Base-by-base conservation (phyloP, 53 echinoderm and acorn worm genomes). In the Henricia sp. region DNA sequence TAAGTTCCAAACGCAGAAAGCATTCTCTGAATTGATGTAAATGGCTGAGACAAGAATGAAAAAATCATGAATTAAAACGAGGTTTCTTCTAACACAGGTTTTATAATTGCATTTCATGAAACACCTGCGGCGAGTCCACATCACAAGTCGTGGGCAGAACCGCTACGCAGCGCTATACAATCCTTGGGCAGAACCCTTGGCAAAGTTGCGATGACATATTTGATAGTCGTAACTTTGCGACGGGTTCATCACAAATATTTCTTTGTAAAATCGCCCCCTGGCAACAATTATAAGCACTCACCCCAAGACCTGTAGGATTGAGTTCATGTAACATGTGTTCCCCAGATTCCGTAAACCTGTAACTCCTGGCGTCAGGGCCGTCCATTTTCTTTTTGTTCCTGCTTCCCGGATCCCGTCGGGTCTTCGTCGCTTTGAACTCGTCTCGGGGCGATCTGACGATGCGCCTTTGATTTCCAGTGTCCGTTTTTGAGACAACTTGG, bases 301-400 rank as follows among this genome's bases (percentile, higher is more conserved):
- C 96, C 96, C 90, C n/a, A 96, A 64, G 8, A 96, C 96, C 44
- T 96, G 96, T 0, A 96, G 72, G 21, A 96, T 87, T 20, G 93
- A 93, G 85, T 96, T 96, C 96, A 96, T 96, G 37, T 96, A 96
- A 74, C 96, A 96, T 4, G 96, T 96, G 67, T 96, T 96, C 8
- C 96, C 96, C 0, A 96, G 91, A 75, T 96, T 96, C 41, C 96
- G 75, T 27, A 96, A 89, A 9, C 96, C 96, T 0, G 96, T 96
- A 10, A 96, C 96, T 11, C 96, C 96, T 0, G 96, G 96, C 11
- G 96, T 96, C 11, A 96, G 56, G 1, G 88, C 86, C 5, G 93
- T 89, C 96, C 96, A 96, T 37, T 93, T 96, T 52, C 91, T 60
- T 75, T 93, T 96, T 3, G 82, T 63, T 43, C 74, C 70, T 12